Evolutionary conservation across 2,888 invertebrate species (phyloP), one percentile per base, ranked within the genome.

Genomic region (Pecten maximus): DNA sequence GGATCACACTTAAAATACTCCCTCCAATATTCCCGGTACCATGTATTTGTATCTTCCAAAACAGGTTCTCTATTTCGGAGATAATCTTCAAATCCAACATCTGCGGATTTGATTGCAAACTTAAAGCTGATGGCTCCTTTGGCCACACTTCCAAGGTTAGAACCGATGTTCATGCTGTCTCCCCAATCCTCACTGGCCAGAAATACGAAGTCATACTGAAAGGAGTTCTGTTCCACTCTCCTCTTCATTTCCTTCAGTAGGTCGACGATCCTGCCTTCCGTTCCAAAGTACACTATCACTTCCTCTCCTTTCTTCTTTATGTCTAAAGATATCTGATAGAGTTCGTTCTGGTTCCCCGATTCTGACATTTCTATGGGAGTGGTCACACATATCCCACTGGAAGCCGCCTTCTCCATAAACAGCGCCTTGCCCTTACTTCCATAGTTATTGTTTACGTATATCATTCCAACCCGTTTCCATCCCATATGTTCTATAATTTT

Each of bases 281-380:
- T 95, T 10, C 96, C 96, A 91, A 96, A 96, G 74, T 96, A 95
- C 1, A 96, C 93, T 10, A 96, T 95, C 15, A 96, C 94, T 89
- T 95, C 92, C 2, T 94, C 92, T 23, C 93, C 91, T 28, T 92
- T 91, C 4, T 87, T 89, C 48, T 92, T 87, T 23, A 88, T 88
- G 15, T 89, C 91, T 10, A 93, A 91, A 2, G 92, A 91, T 54
- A 90, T 91, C 12, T 91, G 90, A 15, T 94, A 89, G 16, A 92
- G 90, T 35, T 90, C 90, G 28, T 91, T 92, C 60, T 92, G 93
- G 19, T 89, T 89, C 15, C 91, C 91, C 0, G 91, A 93, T 40
- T 94, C 94, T 40, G 92, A 91, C 23, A 96, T 93, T n/a, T 89
- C 92, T 15, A 94, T 91, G 1, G 95, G 94, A 1, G 87, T 89